Conservation (phyloP, 2,797 vertebrate genomes). For the Anniella stebbinsi region DNA sequence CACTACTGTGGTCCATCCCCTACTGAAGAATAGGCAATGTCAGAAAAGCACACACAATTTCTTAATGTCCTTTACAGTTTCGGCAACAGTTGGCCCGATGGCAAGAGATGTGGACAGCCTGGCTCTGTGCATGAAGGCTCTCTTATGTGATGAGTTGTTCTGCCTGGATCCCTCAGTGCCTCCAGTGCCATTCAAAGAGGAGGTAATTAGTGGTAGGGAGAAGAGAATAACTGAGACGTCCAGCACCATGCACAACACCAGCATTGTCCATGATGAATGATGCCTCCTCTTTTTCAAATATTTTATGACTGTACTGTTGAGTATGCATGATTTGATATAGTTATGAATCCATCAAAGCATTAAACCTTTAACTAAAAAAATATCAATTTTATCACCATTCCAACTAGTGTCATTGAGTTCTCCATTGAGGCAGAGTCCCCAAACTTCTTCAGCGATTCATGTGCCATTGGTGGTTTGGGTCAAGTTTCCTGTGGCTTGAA, state of each 20-base stretch:
- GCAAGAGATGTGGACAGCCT: slow-evolving; percentile 89
- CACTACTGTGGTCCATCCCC: not conserved
- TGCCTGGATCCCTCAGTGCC: slow-evolving; percentile 87
- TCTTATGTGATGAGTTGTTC: slow-evolving; percentile 90
- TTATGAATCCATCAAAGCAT: not conserved
- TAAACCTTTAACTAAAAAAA: not conserved
- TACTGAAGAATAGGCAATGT: no score
- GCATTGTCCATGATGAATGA: not conserved
- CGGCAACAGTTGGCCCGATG: slow-evolving; percentile 80
- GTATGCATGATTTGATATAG: not conserved
- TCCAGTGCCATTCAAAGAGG: slow-evolving; percentile 84
- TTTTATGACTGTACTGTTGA: not conserved
- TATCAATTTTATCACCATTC: not conserved
- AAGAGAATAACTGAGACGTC: not conserved
- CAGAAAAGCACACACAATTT: not conserved
- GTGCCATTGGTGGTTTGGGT: not conserved
- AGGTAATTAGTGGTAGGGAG: slow-evolving; percentile 75
- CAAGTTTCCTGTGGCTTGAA: not conserved
- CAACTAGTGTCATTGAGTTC: not conserved
- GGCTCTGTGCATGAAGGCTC: slow-evolving; percentile 85
- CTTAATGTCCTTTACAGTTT: slow-evolving; percentile 34
- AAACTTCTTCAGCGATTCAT: not conserved
- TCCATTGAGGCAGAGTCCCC: not conserved
- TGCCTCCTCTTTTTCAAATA: not conserved
- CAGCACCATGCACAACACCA: not conserved